phyloP scores from a whole-genome alignment of 2,113 vertebrate genomes.

The Caretta caretta region DNA sequence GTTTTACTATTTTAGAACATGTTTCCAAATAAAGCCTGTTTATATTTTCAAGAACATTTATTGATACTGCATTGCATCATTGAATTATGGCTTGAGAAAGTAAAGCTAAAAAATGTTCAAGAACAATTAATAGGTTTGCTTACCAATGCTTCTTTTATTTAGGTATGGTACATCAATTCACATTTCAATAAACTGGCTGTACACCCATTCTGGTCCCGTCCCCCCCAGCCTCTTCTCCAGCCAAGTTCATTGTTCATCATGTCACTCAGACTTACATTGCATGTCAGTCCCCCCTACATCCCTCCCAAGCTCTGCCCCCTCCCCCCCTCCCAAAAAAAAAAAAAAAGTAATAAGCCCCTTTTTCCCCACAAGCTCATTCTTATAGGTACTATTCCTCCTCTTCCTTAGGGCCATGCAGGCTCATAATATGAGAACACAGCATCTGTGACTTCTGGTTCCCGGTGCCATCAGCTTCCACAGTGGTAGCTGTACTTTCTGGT shows the following conservation, averaged over 20 bases:
- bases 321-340: background rate
- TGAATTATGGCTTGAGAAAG: background rate
- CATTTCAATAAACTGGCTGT: background rate
- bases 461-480: background rate
- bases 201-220: background rate
- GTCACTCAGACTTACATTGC: background rate
- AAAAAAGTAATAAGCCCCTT: background rate
- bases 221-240: background rate
- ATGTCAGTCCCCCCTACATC: background rate
- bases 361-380: background rate
- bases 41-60: background rate
- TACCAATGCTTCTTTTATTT: background rate
- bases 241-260: background rate
- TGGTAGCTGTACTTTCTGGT: background rate
- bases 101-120: background rate
- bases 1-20: background rate
- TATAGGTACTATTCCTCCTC: background rate
- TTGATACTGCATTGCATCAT: background rate
- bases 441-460: background rate
- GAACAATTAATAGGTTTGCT: background rate
- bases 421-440: background rate
- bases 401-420: background rate
- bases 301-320: background rate
- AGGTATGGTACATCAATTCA: background rate
- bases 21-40: background rate